A percentile compares a stretch with the other conserved stretches of the same genome.
These are phyloP conservation scores for Notothenia coriiceps DNA, from an alignment of 2,113 vertebrate genomes.

Conservation along the genomic window DNA sequence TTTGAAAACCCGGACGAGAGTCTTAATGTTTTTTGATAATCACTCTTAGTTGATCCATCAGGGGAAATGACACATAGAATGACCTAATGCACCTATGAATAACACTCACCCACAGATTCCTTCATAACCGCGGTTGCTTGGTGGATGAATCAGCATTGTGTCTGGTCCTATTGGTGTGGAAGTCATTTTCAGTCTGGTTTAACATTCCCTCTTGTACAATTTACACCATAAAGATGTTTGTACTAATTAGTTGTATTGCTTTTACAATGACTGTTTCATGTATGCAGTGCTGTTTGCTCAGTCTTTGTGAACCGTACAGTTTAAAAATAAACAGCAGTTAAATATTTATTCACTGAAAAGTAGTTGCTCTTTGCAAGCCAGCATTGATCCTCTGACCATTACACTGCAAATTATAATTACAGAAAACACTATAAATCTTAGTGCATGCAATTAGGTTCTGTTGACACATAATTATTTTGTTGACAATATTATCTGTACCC, in stretches of 20 bases:
- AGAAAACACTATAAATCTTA: background rate
- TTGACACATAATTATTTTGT: background rate
- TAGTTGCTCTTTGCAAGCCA: background rate
- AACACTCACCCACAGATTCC: constrained; percentile 48
- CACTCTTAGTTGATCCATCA: constrained; percentile 41
- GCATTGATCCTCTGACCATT: background rate
- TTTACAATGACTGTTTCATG: constrained; percentile 4
- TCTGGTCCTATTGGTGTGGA: background rate
- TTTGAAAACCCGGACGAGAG: constrained; percentile 7
- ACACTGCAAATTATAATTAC: background rate
- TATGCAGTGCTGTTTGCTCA: background rate
- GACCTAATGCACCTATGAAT: constrained; percentile 18
- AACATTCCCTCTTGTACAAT: constrained; percentile 16
- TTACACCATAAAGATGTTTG: background rate
- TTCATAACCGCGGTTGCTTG: constrained; percentile 37
- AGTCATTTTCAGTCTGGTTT: background rate
- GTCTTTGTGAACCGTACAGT: background rate
- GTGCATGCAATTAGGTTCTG: background rate
- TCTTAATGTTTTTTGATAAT: constrained; percentile 7
- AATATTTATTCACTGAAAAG: background rate
- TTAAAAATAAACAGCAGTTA: constrained; percentile 1
- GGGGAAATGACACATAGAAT: constrained; percentile 56
- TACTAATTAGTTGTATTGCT: constrained; percentile 1
- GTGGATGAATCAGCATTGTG: constrained; percentile 29
- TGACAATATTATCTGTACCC: background rate